phyloP scores from a whole-genome alignment of 2,888 invertebrate genomes.

The Chironomus riparius region DNA sequence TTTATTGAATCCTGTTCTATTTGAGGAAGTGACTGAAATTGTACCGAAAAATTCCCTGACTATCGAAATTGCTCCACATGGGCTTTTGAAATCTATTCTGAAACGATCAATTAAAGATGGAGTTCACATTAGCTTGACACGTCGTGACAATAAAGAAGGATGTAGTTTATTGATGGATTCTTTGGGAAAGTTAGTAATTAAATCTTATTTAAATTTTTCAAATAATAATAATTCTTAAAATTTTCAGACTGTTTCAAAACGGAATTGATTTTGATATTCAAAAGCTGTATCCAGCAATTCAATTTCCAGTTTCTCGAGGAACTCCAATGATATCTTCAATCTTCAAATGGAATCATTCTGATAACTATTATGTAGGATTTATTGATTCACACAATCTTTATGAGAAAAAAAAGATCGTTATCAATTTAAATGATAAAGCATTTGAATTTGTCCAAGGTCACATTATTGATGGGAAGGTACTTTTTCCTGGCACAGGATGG shows the following conservation, averaged over 20 bases:
- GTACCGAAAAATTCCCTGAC: conserved; percentile 55
- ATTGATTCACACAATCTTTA: conserved; percentile 58
- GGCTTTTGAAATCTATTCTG: conserved; percentile 56
- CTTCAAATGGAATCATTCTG: conserved; percentile 71
- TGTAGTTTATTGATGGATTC: conserved; percentile 39
- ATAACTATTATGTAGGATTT: conserved; percentile 60
- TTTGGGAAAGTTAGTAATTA: conserved; percentile 43
- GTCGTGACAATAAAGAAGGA: conserved; percentile 47
- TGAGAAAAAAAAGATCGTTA: conserved; percentile 53
- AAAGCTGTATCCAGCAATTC: conserved; percentile 59
- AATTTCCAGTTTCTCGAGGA: conserved; percentile 68
- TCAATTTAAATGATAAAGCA: conserved; percentile 55
- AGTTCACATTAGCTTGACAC: conserved; percentile 51
- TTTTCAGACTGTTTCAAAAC: conserved; percentile 6
- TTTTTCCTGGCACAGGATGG: conserved; percentile 55
- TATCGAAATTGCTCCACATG: conserved; percentile 63
- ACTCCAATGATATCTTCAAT: conserved; percentile 72
- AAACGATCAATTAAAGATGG: conserved; percentile 50
- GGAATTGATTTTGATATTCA: conserved; percentile 12
- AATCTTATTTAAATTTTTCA: background rate
- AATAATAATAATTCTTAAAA: no score
- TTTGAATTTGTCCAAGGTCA: conserved; percentile 69
- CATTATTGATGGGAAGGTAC: conserved; percentile 63
- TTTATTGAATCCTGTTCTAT: conserved; percentile 50
- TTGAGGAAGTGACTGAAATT: conserved; percentile 54